Base-by-base conservation (phyloP, 2,888 invertebrate species). In the Tetrapedia diversipes region DNA sequence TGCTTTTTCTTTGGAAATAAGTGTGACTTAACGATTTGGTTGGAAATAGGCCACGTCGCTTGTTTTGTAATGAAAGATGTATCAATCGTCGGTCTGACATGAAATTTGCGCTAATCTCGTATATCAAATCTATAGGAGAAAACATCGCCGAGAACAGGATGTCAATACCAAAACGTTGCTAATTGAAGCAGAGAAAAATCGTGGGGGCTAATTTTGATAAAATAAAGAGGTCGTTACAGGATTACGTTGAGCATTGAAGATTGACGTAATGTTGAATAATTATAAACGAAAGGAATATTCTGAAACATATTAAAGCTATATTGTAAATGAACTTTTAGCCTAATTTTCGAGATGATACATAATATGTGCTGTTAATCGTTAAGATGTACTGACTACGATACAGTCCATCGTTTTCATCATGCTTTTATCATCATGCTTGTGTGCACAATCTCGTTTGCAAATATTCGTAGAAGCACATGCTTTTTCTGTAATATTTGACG, bases 101-200 rank as follows among this genome's bases (percentile, higher is more conserved):
- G 41, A 68, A 57, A 59, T 51, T 43, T 43, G 69, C 19, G 57
- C 57, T 68, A 59, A 57, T 56, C 69, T 59, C 71, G 8, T 71
- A 51, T 41, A 59, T 57, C 71, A 68, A 51, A 51, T 68, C 37
- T 51, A 71, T 71, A 8, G 71, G 57, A 22, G 43, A 71, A 71
- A 37, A 34, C 68, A 57, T 59, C 57, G 37, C 57, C 34, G 57
- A 43, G 34, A 39, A 51, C 51, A 51, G 27, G 39, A 63, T 68
- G 57, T 59, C 69, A 68, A 68, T 68, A 68, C 69, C 41, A 68
- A 68, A 71, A 34, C 41, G 32, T 37, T 37, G 10, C 41, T 68
- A 51, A 71, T 68, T 51, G 56, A 19, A 41, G 34, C 11, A 51
- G 27, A 51, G 69, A 68, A 68, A 71, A 51, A 68, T 67, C 22